phyloP scores from a whole-genome alignment of 2,113 vertebrate species.

The Kobus ellipsiprymnus region DNA sequence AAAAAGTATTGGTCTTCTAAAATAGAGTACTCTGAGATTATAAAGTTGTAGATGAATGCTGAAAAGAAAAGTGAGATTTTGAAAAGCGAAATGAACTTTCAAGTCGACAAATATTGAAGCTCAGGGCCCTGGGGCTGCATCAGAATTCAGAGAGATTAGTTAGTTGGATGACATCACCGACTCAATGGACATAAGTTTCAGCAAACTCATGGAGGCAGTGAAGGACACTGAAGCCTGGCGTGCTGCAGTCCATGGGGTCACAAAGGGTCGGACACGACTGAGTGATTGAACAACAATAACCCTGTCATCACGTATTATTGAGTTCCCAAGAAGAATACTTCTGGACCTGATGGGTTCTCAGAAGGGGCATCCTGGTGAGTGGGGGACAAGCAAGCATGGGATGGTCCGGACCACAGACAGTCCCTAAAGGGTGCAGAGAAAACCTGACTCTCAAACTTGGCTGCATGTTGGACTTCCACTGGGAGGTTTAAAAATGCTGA shows the following conservation, averaged over 20 bases:
- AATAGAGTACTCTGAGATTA: not conserved
- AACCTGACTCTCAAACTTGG: not conserved
- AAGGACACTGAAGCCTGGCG: not conserved
- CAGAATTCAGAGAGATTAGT: not conserved
- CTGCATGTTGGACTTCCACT: not conserved
- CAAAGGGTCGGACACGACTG: rapidly evolving
- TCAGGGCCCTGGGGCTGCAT: not conserved
- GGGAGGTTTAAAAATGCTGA: not conserved
- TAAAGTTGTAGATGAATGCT: not conserved
- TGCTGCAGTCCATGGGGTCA: not conserved
- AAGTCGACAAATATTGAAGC: not conserved
- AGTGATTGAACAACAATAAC: not conserved
- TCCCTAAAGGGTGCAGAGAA: not conserved
- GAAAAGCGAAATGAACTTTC: not conserved
- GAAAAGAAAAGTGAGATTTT: not conserved
- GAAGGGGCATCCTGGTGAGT: not conserved
- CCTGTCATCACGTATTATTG: not conserved
- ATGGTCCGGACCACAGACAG: not conserved
- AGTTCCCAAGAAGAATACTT: not conserved
- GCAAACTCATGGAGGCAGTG: not conserved
- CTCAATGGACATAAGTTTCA: not conserved
- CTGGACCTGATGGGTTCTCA: not conserved
- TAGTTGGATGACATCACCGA: not conserved
- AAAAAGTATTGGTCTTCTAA: conserved; percentile 39
- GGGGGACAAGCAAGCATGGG: rapidly evolving